A percentile compares a stretch with the other conserved stretches of the same genome.
Evolutionary conservation across 2,113 vertebrate genomes (phyloP).

Genomic region (Geothlypis trichas): DNA sequence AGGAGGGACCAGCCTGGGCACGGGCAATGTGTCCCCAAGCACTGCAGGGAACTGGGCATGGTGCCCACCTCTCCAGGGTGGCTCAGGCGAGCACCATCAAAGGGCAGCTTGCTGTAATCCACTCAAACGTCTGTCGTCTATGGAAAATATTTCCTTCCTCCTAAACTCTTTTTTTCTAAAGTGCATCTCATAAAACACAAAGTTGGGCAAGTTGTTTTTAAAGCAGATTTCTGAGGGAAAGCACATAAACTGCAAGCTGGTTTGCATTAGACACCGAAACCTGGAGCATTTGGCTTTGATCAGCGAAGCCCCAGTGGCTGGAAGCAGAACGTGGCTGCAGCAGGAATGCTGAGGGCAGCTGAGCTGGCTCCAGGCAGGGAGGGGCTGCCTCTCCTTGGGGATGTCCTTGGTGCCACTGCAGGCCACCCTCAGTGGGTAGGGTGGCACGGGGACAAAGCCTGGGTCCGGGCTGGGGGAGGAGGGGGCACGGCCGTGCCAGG

Average conservation of each 20-base stretch:
- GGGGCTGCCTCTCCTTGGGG: fast-evolving
- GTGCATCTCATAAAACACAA: not conserved
- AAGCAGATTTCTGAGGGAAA: not conserved
- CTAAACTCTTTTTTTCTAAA: not conserved
- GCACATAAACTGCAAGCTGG: not conserved
- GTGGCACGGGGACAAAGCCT: fast-evolving
- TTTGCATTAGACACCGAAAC: not conserved
- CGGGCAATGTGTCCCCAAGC: not conserved
- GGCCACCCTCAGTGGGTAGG: no score
- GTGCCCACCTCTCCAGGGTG: not conserved
- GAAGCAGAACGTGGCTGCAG: not conserved
- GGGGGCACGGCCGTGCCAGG: not conserved
- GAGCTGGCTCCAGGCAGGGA: not conserved
- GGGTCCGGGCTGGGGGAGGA: fast-evolving
- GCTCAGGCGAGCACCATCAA: not conserved
- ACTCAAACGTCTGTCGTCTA: fast-evolving
- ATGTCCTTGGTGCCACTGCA: fast-evolving
- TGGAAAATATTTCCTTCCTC: not conserved
- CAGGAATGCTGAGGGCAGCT: not conserved
- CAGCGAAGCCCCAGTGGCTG: not conserved
- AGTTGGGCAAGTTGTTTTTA: not conserved
- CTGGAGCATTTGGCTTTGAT: conserved; percentile 15
- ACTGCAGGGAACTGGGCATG: fast-evolving
- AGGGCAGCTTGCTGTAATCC: not conserved
- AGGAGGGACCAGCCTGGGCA: not conserved